Evolutionary conservation across 2,113 vertebrate genomes (phyloP).

Genomic region (Coptodon bakossiorum): DNA sequence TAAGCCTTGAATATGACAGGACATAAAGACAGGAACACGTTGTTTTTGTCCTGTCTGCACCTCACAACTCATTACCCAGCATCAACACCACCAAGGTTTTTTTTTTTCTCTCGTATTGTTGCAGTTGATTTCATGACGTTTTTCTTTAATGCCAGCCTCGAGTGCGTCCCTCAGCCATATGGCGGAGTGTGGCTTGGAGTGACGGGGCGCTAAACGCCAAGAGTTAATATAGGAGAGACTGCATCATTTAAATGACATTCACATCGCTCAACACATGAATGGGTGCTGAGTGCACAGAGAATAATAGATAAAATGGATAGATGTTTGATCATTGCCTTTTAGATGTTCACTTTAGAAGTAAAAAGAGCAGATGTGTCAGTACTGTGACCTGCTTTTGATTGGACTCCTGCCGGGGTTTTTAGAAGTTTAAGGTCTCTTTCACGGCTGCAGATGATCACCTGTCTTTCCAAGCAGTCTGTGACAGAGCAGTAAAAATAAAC

Average conservation of each 20-base stretch:
- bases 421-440: slow-evolving; percentile 1
- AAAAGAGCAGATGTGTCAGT: not conserved
- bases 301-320: not conserved
- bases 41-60: slow-evolving; percentile 19
- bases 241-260: slow-evolving; percentile 9
- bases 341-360: not conserved
- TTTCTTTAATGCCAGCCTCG: slow-evolving; percentile 53
- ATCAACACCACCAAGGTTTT: not conserved
- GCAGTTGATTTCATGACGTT: slow-evolving; percentile 46
- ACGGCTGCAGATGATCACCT: not conserved
- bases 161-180: not conserved
- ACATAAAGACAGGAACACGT: slow-evolving; percentile 3
- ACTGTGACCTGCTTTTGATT: not conserved
- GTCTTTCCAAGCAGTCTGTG: not conserved
- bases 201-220: slow-evolving; percentile 25
- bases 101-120: slow-evolving; percentile 12
- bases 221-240: not conserved
- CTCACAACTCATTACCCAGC: slow-evolving; percentile 11
- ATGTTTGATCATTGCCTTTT: not conserved
- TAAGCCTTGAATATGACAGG: slow-evolving; percentile 7
- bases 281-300: not conserved
- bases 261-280: not conserved
- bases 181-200: not conserved
- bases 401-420: not conserved
- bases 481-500: slow-evolving; percentile 13